Percentiles rank a stretch among this genome's conserved stretches.
These are phyloP conservation scores for Elephas maximus DNA, from an alignment of 2,113 vertebrate species.

Conservation along the genomic window DNA sequence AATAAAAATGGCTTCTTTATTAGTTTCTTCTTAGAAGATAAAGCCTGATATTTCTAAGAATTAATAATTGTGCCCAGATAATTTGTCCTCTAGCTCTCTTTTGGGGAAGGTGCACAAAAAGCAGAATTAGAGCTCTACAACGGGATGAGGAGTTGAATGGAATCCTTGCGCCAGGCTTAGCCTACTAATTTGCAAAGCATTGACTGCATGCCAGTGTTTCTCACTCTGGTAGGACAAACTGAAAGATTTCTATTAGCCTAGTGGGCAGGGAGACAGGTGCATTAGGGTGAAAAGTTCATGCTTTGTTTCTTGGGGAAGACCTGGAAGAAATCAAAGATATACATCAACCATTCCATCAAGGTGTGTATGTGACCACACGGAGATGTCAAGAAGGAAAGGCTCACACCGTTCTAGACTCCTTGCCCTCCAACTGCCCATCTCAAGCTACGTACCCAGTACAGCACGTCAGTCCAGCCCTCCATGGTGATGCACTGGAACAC, in stretches of 20 bases:
- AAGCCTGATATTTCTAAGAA: slow-evolving; percentile 37
- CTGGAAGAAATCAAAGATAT: slow-evolving; percentile 71
- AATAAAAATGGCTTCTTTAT: background rate
- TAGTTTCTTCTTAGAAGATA: slow-evolving; percentile 23
- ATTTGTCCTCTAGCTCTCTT: background rate
- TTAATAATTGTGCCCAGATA: background rate
- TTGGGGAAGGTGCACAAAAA: background rate
- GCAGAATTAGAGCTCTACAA: background rate
- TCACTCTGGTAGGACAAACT: background rate
- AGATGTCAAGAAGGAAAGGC: fast-evolving
- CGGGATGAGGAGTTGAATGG: background rate
- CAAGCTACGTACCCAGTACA: slow-evolving; percentile 97
- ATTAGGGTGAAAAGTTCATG: background rate
- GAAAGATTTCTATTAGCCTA: background rate
- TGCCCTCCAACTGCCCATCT: background rate
- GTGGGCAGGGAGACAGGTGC: background rate
- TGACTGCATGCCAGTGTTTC: fast-evolving
- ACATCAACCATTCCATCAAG: slow-evolving; percentile 15
- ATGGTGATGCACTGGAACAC: slow-evolving; percentile 99
- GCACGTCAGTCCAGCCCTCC: slow-evolving; percentile 99
- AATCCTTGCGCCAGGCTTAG: background rate
- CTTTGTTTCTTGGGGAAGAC: slow-evolving; percentile 45
- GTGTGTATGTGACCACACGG: background rate
- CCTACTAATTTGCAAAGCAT: background rate
- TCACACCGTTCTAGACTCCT: background rate